A percentile compares a stretch with the other conserved stretches of the same genome.
phyloP scores from a whole-genome alignment of 2,888 invertebrate species.

The Euplagia quadripunctaria region DNA sequence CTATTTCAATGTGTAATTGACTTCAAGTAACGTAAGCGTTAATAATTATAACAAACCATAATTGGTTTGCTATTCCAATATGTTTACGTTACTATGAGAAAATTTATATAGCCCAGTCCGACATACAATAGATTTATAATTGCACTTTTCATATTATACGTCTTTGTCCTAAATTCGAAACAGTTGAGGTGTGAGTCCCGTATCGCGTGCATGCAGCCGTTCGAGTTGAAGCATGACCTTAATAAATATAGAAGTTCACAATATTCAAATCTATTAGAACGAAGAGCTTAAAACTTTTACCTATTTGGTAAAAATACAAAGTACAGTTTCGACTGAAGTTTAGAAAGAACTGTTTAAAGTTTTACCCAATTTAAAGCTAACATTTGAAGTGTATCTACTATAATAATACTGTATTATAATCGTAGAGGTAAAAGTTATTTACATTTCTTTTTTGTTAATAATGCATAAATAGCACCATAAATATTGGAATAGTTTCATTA shows the following conservation, averaged over 20 bases:
- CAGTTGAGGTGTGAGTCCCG: background rate
- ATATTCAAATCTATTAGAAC: background rate
- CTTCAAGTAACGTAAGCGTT: no score
- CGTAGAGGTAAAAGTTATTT: no score
- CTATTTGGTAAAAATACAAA: background rate
- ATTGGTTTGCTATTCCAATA: no score
- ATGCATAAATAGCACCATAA: no score
- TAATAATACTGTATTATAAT: no score
- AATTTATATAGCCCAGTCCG: background rate
- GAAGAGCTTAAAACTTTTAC: background rate
- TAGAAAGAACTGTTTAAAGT: background rate
- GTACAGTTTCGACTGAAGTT: background rate
- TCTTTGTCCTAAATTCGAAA: background rate
- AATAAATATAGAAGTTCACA: background rate
- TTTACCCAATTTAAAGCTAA: background rate
- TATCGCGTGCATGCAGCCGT: slow-evolving; percentile 4
- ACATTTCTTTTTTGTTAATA: no score
- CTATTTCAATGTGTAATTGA: no score
- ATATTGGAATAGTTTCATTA: no score
- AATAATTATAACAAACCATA: no score
- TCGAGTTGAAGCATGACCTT: slow-evolving; percentile 6
- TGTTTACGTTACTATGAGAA: background rate
- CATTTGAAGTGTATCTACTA: no score
- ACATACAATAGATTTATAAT: background rate
- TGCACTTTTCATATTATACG: background rate